These are phyloP conservation scores for Nebria brevicollis DNA, from an alignment of 2,888 invertebrate genomes.

Conservation along the genomic window DNA sequence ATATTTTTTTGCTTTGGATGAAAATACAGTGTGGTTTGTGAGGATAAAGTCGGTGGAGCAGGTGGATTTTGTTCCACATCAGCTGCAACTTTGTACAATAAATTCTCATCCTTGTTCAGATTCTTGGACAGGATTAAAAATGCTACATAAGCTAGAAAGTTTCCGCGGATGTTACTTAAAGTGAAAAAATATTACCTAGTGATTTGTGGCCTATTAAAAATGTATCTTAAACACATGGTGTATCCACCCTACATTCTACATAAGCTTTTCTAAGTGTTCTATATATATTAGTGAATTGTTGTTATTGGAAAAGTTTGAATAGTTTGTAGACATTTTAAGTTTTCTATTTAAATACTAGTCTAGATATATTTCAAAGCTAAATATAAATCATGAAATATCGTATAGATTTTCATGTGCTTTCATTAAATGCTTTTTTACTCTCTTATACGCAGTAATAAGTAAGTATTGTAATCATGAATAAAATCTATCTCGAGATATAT, in stretches of 20 bases:
- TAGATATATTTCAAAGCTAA: too few species aligned
- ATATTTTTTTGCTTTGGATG: neutral
- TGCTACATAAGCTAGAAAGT: slow-evolving; percentile 30
- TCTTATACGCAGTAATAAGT: too few species aligned
- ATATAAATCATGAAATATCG: too few species aligned
- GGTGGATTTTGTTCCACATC: slow-evolving; percentile 12
- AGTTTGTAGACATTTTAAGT: too few species aligned
- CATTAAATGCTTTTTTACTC: too few species aligned
- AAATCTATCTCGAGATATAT: too few species aligned
- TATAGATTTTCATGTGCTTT: too few species aligned
- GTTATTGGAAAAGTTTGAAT: too few species aligned
- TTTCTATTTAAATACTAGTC: too few species aligned
- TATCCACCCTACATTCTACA: neutral
- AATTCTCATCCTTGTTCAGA: slow-evolving; percentile 15
- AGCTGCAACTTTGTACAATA: slow-evolving; percentile 30
- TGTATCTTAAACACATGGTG: neutral
- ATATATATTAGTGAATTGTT: too few species aligned
- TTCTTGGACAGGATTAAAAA: slow-evolving; percentile 30
- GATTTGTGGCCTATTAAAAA: slow-evolving; percentile 36
- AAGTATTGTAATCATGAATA: too few species aligned
- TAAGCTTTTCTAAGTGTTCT: neutral
- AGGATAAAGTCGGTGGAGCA: neutral
- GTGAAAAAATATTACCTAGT: slow-evolving; percentile 18
- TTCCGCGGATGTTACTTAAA: slow-evolving; percentile 19
- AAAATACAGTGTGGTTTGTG: neutral